A percentile compares a stretch with the other conserved stretches of the same genome.
These are phyloP conservation scores for Brachyptera putata DNA, from an alignment of 2,888 invertebrate genomes.

Conservation along the genomic window DNA sequence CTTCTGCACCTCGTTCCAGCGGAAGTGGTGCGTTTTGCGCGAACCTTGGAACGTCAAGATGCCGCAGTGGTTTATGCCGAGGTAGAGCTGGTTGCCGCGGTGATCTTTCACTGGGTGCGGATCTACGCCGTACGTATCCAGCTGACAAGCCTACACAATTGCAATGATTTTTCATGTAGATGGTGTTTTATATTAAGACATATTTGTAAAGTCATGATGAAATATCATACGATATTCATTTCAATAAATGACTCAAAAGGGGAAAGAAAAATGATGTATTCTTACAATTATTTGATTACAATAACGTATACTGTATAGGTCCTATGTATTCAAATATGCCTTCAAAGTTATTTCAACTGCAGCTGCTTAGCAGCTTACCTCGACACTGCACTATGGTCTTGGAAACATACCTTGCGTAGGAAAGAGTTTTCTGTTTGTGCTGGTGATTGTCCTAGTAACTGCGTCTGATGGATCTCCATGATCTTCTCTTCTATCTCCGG, in stretches of 20 bases:
- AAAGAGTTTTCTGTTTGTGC: conserved; percentile 87
- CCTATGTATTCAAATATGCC: no score
- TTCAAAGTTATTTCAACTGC: no score
- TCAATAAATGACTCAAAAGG: no score
- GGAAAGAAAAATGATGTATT: no score
- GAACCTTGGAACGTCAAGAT: conserved; percentile 93
- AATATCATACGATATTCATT: no score
- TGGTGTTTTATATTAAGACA: no score
- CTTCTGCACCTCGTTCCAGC: conserved; percentile 93
- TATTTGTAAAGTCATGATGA: no score
- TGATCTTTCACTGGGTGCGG: conserved; percentile 99
- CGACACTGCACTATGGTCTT: no score
- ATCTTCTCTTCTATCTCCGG: conserved; percentile 88
- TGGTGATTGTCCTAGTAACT: conserved; percentile 80
- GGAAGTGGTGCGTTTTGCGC: conserved; percentile 89
- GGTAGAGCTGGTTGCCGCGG: conserved; percentile 83
- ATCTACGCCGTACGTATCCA: conserved; percentile 97
- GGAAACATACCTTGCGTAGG: conserved; percentile 63
- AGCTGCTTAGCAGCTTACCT: no score
- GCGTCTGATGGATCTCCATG: conserved; percentile 84
- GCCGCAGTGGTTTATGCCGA: conserved; percentile 93
- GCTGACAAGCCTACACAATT: conserved; percentile 59
- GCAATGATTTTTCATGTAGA: no score
- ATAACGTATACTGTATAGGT: no score
- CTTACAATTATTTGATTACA: no score